Evolutionary conservation across 2,888 invertebrate genomes (phyloP), one percentile per base, ranked within the genome.

Genomic region (Ornithoptera priamus): DNA sequence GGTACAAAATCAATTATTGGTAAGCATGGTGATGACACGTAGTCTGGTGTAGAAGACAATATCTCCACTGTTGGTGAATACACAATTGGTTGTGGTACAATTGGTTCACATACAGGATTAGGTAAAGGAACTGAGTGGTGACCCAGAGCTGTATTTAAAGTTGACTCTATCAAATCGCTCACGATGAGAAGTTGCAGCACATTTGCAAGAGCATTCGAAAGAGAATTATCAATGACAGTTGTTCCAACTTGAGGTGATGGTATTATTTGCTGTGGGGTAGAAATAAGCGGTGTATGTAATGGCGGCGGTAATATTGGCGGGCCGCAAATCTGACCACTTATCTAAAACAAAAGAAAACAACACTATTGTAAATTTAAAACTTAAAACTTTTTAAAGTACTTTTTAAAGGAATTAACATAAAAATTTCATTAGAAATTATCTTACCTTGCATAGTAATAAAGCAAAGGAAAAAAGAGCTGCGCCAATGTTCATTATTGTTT

Each of bases 101-200:
- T 39, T 42, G 70, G 64, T 20, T 71, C 70, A 62, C 70, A 71
- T 39, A 64, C 56, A 56, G 67, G 65, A 72, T n/a, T 73, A 60
- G 56, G 68, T 57, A 15, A 42, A 24, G 58, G 65, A 12, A 69
- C 67, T 22, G 65, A 58, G 12, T 71, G 70, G 12, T 67, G 59
- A 18, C 72, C 67, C 24, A 73, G 65, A 56, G 65, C 62, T 20
- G 70, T 59, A 18, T 67, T 72, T 56, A 75, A 68, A 10, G 71
- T 73, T 0, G 78, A 74, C 66, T 85, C 83, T 1, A 88, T 77
- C 0, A 88, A 72, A 12, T 88, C 85, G n/a, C 85, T 87, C 0
- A 86, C 83, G 0, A 90, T 84, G 0, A 89, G 73, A 0, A 89
- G 72, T 69, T 89, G 89, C 1, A 90, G 71, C 1, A 88, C 83